Evolutionary conservation across 2,888 invertebrate species (phyloP), one percentile per base, ranked within the genome.

Genomic region (Nomada goodeniana): DNA sequence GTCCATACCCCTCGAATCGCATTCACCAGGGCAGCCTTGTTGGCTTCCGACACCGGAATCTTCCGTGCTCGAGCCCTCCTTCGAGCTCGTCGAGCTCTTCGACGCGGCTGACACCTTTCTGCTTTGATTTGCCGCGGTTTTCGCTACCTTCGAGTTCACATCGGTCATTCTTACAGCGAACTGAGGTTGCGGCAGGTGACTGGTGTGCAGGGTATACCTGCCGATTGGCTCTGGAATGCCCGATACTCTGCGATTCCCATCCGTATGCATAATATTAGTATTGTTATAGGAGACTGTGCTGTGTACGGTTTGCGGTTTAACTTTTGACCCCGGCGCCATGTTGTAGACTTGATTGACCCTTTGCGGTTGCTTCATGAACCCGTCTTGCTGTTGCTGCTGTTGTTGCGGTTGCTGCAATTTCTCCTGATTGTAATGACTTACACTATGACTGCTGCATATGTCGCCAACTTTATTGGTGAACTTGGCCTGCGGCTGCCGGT

Each of bases 121-220:
- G 80, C 95, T 96, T 89, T 96, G 97, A 91, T 97, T 97, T 52
- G 96, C 96, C 67, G 95, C 94, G 74, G 96, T 96, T 92, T 97
- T 97, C 68, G 96, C 96, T 65, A 95, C 95, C 94, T 97, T 97
- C 9, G 96, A 90, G 75, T 95, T 94, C 95, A 96, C 88, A 94
- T 95, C 82, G 94, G 94, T 91, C 95, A 95, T 84, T 95, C 95
- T 55, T 57, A 95, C 94, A 26, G 96, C 95, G 90, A 95, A 96
- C 93, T 97, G 97, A 0, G 97, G 97, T 80, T 95, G 94, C 0
- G 97, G 97, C 86, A 97, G 94, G 90, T 97, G 96, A 76, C 96
- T 96, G 47, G 96, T 96, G 88, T 96, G 96, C 70, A 96, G 91
- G 4, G 96, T 96, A 86, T 95, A 96, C 93, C 96, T 97, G 64